These are phyloP conservation scores for Mellivora capensis DNA, from an alignment of 2,113 vertebrate species.

Conservation along the genomic window DNA sequence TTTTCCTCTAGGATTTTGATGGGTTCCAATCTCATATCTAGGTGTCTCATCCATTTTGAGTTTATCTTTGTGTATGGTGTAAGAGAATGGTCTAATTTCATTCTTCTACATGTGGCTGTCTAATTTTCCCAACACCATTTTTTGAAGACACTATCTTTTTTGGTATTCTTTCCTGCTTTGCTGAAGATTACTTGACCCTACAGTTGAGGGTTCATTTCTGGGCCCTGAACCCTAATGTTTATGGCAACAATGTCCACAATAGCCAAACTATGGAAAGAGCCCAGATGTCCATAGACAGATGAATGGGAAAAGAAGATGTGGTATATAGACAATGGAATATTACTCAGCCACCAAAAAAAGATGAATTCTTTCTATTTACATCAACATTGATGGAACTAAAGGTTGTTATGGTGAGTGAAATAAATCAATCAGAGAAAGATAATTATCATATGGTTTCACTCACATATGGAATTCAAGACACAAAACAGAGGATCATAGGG, in stretches of 20 bases:
- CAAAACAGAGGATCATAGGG: neutral
- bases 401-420: neutral
- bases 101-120: no score
- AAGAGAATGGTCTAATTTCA: no score
- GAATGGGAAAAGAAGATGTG: neutral
- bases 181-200: neutral
- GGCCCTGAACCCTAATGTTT: neutral
- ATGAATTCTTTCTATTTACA: neutral
- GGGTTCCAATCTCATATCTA: no score
- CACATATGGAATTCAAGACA: neutral
- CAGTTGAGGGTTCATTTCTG: neutral
- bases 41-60: no score
- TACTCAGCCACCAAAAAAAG: neutral
- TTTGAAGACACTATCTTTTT: no score
- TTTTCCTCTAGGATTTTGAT: no score
- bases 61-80: no score
- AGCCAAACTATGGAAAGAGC: neutral
- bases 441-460: neutral
- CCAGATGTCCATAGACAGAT: neutral
- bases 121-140: no score
- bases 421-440: neutral
- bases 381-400: neutral
- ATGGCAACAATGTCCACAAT: neutral
- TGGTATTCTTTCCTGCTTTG: neutral
- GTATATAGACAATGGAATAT: neutral